Percentiles rank a stretch among this genome's conserved stretches.
Evolutionary conservation across 2,888 invertebrate species (phyloP).

Genomic region (Caenorhabditis sulstoni): DNA sequence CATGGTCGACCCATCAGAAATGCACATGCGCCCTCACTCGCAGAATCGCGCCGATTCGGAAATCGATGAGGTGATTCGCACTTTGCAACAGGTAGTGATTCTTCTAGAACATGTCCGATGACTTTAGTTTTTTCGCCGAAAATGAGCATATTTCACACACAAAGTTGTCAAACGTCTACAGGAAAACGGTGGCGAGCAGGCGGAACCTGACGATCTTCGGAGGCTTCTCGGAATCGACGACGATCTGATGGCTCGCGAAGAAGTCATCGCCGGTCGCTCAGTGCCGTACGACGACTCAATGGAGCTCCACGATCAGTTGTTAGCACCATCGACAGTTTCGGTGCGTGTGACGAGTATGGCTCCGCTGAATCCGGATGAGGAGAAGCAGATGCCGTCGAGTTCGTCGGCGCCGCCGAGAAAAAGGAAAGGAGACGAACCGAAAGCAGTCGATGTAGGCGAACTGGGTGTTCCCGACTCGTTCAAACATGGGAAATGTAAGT

Average conservation of each 20-base stretch:
- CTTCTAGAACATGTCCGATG: too few species aligned
- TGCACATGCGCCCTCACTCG: background rate
- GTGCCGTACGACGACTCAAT: background rate
- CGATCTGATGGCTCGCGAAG: background rate
- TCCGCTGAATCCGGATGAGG: background rate
- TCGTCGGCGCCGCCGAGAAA: conserved; percentile 5
- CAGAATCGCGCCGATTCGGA: conserved; percentile 47
- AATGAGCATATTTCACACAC: background rate
- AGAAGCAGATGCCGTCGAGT: conserved; percentile 16
- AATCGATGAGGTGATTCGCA: conserved; percentile 53
- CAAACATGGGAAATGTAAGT: conserved; percentile 1
- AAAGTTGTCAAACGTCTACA: too few species aligned
- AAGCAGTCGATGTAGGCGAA: background rate
- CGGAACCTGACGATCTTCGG: conserved; percentile 24
- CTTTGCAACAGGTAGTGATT: conserved; percentile 30
- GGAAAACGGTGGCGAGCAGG: conserved; percentile 4
- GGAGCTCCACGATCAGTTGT: background rate
- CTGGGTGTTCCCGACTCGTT: background rate
- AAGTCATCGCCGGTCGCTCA: conserved; percentile 7
- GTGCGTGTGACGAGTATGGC: background rate
- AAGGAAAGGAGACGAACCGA: conserved; percentile 1
- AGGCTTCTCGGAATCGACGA: conserved; percentile 45
- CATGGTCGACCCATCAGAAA: background rate
- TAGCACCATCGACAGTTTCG: too few species aligned
- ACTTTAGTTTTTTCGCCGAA: background rate